Percentiles rank a stretch among this genome's conserved stretches.
Evolutionary conservation across 2,888 invertebrate species (phyloP).

Genomic region (Trypoxylon attenuatum): DNA sequence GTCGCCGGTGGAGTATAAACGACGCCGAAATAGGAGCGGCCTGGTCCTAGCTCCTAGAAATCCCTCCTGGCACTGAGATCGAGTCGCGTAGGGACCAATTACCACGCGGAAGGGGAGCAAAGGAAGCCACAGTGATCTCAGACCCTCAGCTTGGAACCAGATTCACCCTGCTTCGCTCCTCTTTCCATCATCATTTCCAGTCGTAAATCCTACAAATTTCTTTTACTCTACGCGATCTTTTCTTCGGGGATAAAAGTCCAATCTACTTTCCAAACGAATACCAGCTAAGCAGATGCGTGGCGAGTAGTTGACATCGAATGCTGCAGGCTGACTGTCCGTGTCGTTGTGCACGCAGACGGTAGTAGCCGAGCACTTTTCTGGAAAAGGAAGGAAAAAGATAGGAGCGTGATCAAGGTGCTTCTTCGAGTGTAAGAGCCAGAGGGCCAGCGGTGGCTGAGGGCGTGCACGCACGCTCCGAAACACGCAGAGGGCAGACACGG

Average conservation of each 20-base stretch:
- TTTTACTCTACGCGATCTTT: constrained; percentile 8
- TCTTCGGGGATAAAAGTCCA: neutral
- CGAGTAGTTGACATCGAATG: constrained; percentile 64
- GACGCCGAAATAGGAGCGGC: constrained; percentile 64
- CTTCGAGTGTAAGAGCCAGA: constrained; percentile 2
- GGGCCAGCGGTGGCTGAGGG: constrained; percentile 50
- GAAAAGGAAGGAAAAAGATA: constrained; percentile 29
- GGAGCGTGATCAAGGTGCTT: neutral
- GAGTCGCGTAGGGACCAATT: constrained; percentile 68
- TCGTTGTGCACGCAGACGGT: constrained; percentile 40
- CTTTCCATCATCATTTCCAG: no score
- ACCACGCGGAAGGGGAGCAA: constrained; percentile 48
- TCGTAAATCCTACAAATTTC: constrained; percentile 3
- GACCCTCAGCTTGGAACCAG: constrained; percentile 54
- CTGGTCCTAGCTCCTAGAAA: constrained; percentile 68
- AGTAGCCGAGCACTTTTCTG: constrained; percentile 31
- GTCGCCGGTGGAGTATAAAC: constrained; percentile 53
- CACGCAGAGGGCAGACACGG: neutral
- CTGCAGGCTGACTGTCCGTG: constrained; percentile 57
- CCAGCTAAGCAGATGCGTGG: constrained; percentile 62
- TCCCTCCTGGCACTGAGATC: constrained; percentile 69
- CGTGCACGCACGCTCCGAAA: constrained; percentile 42
- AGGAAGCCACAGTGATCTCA: constrained; percentile 55
- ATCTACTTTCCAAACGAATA: constrained; percentile 25
- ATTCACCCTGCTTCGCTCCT: constrained; percentile 44